Evolutionary conservation across 2,797 vertebrate species (phyloP), one percentile per base, ranked within the genome.

Genomic region (Fistularia commersonii): DNA sequence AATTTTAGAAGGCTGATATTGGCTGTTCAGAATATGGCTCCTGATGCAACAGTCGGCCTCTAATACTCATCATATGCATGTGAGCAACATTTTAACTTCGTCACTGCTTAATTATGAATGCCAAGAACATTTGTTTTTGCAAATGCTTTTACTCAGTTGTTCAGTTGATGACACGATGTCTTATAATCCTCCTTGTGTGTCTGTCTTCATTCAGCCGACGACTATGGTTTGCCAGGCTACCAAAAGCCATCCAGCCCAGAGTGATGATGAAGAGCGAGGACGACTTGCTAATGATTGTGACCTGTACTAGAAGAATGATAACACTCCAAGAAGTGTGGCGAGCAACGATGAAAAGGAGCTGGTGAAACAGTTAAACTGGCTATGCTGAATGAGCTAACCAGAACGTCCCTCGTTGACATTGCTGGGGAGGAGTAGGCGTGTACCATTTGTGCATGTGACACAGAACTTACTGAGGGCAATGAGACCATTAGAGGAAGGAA

Each of bases 391-490:
- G 42, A 61, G 50, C 46, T 56, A 62, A 50, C n/a, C 32, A 47
- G 46, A 44, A 35, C 11, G 31, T 56, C 3, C 65, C 41, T 54
- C 41, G 38, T 56, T 70, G 41, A 5, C 34, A 0, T 44, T 36
- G 47, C 33, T 36, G 45, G 54, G 14, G 41, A 36, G 32, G 49
- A 54, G 60, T 66, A 61, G 59, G 54, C 41, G 54, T 60, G 51
- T 45, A 56, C 37, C 3, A 37, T 49, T 15, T 40, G 64, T 13
- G 54, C 35, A 33, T 44, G 31, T 63, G 55, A 73, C 61, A 57
- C 50, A 8, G 47, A 46, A 51, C 59, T 38, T 12, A 44, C 39
- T 12, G 48, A 73, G 50, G 62, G 57, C 47, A 47, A 45, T n/a
- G 63, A 48, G 47, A 31, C 36, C 38, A 11, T 2, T 62, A 41